Percentiles rank a stretch among this genome's conserved stretches.
Evolutionary conservation across 1,140 invertebrate genomes (phyloP).

Genomic region (Rhyacophila brunnea): DNA sequence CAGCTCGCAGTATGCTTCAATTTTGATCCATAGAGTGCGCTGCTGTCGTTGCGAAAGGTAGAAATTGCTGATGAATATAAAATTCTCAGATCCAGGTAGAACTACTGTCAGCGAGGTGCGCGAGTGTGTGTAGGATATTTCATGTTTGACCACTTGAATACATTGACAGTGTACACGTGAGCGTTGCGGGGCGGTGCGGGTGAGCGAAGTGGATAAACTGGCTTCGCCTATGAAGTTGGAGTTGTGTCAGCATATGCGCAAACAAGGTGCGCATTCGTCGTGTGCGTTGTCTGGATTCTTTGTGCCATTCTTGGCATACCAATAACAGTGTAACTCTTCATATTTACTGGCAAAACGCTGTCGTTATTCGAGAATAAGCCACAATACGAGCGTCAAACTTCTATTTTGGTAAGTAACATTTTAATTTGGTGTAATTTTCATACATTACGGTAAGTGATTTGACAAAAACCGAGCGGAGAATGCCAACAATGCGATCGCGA

Average conservation of each 20-base stretch:
- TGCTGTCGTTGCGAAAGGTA: too few species aligned
- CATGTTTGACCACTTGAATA: slow-evolving; percentile 25
- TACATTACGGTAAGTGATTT: slow-evolving; percentile 56
- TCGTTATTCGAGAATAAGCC: slow-evolving; percentile 22
- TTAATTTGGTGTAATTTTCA: slow-evolving; percentile 55
- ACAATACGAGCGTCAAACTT: slow-evolving; percentile 51
- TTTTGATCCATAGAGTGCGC: too few species aligned
- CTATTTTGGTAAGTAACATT: slow-evolving; percentile 66
- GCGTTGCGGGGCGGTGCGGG: slow-evolving; percentile 44
- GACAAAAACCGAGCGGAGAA: slow-evolving; percentile 61
- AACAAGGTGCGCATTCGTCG: slow-evolving; percentile 75
- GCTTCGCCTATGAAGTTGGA: slow-evolving; percentile 61
- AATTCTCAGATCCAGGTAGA: slow-evolving; percentile 8
- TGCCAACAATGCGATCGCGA: slow-evolving; percentile 70
- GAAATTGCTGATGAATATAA: too few species aligned
- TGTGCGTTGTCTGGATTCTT: slow-evolving; percentile 91
- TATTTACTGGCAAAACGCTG: slow-evolving; percentile 57
- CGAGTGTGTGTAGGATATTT: slow-evolving; percentile 21
- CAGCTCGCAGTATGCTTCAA: too few species aligned
- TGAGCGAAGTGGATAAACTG: slow-evolving; percentile 32
- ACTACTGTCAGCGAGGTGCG: slow-evolving; percentile 12
- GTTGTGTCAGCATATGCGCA: slow-evolving; percentile 75
- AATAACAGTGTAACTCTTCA: slow-evolving; percentile 78
- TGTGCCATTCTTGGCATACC: slow-evolving; percentile 92
- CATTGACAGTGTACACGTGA: slow-evolving; percentile 25